These are phyloP conservation scores for Ornithorhynchus anatinus DNA, from an alignment of 2,113 vertebrate species.

Conservation along the genomic window DNA sequence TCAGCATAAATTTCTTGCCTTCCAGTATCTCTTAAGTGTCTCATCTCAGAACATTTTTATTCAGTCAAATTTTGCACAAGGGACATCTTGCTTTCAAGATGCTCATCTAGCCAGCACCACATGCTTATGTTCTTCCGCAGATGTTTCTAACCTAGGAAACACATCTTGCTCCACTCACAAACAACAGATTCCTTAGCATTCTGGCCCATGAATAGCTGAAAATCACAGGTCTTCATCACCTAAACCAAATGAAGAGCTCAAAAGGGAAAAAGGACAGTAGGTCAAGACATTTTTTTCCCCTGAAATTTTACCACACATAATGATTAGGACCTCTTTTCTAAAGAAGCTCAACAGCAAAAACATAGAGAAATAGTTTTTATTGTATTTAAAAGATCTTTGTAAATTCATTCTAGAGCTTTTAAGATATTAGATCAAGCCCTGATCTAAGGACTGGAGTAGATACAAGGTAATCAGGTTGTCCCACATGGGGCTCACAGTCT, in stretches of 20 bases:
- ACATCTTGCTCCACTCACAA: constrained; percentile 22
- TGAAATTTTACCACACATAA: neutral
- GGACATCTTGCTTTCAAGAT: constrained; percentile 24
- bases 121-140: constrained; percentile 20
- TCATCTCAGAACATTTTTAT: constrained; percentile 43
- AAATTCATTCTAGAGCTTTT: constrained; percentile 38
- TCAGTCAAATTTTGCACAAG: constrained; percentile 26
- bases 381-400: constrained; percentile 34
- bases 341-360: constrained; percentile 41
- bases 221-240: constrained; percentile 35
- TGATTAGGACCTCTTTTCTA: constrained; percentile 28
- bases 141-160: constrained; percentile 36
- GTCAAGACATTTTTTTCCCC: neutral
- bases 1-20: constrained; percentile 12
- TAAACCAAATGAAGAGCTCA: constrained; percentile 27
- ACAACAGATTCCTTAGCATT: constrained; percentile 22
- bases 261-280: constrained; percentile 11
- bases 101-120: constrained; percentile 20
- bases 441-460: too few species aligned
- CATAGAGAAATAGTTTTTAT: constrained; percentile 40
- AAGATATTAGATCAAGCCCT: constrained; percentile 32
- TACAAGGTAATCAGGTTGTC: too few species aligned
- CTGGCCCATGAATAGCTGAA: constrained; percentile 32
- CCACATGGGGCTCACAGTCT: too few species aligned
- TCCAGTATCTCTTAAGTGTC: constrained; percentile 15